Percentiles rank a stretch among this genome's conserved stretches.
Conservation (phyloP, 2,113 vertebrate genomes). For the Etia nguti region DNA sequence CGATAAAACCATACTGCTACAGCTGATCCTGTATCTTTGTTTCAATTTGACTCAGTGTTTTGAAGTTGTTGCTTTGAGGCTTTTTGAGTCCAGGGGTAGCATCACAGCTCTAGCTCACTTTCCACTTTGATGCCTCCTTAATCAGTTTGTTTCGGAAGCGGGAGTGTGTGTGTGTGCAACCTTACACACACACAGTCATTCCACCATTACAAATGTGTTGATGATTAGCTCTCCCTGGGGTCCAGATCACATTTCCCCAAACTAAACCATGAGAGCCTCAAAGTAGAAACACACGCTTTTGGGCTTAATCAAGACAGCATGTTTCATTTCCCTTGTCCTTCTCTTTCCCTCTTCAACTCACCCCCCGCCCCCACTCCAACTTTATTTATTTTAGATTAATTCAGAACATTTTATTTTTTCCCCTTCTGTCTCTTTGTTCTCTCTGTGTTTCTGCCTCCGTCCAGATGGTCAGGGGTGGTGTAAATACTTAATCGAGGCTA, state of each 20-base stretch:
- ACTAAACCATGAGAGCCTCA: constrained; percentile 17
- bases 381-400: neutral
- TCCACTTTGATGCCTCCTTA: constrained; percentile 20
- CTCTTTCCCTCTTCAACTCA: neutral
- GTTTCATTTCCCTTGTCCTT: constrained; percentile 1
- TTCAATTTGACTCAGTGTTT: neutral
- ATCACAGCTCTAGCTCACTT: neutral
- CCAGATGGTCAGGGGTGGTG: constrained; percentile 39
- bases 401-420: neutral
- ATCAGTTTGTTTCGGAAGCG: constrained; percentile 35
- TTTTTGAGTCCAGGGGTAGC: neutral
- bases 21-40: neutral
- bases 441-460: neutral
- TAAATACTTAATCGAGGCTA: constrained; percentile 51
- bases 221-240: constrained; percentile 38
- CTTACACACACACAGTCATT: neutral
- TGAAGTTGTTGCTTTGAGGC: constrained; percentile 2
- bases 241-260: constrained; percentile 38
- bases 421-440: neutral
- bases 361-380: neutral
- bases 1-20: neutral
- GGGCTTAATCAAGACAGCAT: constrained; percentile 9
- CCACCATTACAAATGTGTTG: constrained; percentile 34
- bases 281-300: constrained; percentile 18
- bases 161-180: neutral